Conservation (phyloP, 2,797 vertebrate species). For the Melanogrammus aeglefinus region DNA sequence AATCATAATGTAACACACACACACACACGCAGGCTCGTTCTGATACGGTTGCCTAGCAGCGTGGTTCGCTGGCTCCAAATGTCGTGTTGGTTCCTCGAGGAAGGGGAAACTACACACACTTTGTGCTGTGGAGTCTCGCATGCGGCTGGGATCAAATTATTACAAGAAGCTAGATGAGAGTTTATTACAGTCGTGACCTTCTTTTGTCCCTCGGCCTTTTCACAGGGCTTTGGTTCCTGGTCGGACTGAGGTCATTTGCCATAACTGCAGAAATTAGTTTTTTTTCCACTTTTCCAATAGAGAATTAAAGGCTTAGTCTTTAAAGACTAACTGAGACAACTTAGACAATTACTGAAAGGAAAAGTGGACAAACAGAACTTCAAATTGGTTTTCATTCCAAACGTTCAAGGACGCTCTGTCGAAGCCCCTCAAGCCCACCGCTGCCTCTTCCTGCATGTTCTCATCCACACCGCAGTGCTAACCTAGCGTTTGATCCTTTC, state of each 20-base stretch:
- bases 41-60: conserved; percentile 3
- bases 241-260: not conserved
- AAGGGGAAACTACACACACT: not conserved
- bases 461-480: not conserved
- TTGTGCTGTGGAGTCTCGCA: not conserved
- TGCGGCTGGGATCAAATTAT: not conserved
- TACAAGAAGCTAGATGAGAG: not conserved
- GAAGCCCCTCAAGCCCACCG: not conserved
- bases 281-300: not conserved
- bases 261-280: not conserved
- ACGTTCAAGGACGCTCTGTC: not conserved
- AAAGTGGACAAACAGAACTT: not conserved
- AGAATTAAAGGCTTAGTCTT: not conserved
- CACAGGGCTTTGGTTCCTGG: not conserved
- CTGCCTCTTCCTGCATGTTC: no score
- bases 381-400: not conserved
- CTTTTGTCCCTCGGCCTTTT: not conserved
- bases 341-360: not conserved
- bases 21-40: not conserved
- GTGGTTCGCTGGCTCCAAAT: not conserved
- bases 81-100: not conserved
- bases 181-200: not conserved
- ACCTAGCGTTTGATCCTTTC: not conserved
- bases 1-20: not conserved
- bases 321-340: not conserved